Evolutionary conservation across 1,140 invertebrate species (phyloP).

Genomic region (Drosophila nebulosa): DNA sequence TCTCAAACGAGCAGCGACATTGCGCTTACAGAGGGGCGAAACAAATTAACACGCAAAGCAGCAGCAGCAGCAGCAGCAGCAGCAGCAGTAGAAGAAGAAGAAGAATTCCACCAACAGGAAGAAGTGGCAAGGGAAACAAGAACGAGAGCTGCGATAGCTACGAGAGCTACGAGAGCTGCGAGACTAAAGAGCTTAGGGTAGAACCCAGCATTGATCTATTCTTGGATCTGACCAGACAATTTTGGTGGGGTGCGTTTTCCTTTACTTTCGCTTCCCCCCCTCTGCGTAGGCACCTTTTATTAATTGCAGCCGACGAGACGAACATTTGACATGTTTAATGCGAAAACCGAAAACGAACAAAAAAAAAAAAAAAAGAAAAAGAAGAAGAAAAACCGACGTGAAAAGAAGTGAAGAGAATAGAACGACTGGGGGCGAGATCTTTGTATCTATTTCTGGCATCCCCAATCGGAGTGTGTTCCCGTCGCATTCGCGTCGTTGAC

Average conservation of each 20-base stretch:
- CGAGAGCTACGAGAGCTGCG: too few species aligned
- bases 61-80: too few species aligned
- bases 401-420: slow-evolving; percentile 2
- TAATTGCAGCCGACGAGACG: slow-evolving; percentile 76
- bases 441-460: slow-evolving; percentile 50
- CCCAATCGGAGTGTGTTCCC: slow-evolving; percentile 36
- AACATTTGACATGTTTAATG: slow-evolving; percentile 77
- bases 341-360: slow-evolving; percentile 40
- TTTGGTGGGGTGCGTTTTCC: slow-evolving; percentile 9
- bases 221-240: slow-evolving; percentile 9
- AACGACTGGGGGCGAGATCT: background rate
- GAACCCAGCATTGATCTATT: slow-evolving; percentile 3
- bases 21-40: background rate
- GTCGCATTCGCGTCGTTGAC: slow-evolving; percentile 56
- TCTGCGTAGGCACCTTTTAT: slow-evolving; percentile 59
- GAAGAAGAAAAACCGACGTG: background rate
- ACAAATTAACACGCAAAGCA: slow-evolving; percentile 8
- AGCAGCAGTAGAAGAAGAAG: background rate
- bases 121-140: background rate
- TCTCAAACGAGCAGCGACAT: slow-evolving; percentile 4
- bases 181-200: slow-evolving; percentile 6
- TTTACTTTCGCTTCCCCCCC: background rate
- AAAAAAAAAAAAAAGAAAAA: background rate
- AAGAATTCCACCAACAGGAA: slow-evolving; percentile 1
- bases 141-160: too few species aligned